phyloP scores from a whole-genome alignment of 2,797 vertebrate genomes.

The Myoxocephalus aenaeus region DNA sequence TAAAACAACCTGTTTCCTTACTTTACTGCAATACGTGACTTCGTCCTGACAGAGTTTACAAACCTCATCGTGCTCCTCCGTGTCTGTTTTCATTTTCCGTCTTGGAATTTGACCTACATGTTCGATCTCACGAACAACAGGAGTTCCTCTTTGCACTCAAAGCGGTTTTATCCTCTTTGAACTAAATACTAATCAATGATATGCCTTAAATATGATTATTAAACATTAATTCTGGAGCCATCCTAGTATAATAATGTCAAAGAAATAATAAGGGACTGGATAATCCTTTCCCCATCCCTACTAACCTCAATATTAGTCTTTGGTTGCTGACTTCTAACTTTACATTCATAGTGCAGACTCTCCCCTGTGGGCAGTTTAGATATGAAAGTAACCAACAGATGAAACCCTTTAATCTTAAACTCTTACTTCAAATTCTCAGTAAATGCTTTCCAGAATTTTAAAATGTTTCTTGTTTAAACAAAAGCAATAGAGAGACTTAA shows the following conservation, averaged over 20 bases:
- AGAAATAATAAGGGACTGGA: not conserved
- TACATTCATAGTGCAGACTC: constrained; percentile 50
- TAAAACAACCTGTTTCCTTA: not conserved
- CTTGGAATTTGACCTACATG: constrained; percentile 32
- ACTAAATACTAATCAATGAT: not conserved
- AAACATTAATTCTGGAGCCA: not conserved
- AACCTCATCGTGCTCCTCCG: not conserved
- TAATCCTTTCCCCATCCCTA: not conserved
- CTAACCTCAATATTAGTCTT: constrained; percentile 29
- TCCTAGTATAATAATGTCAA: not conserved
- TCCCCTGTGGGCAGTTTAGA: constrained; percentile 34
- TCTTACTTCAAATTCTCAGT: constrained; percentile 18
- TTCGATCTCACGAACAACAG: not conserved
- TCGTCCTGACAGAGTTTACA: not conserved
- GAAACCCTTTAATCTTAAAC: constrained; percentile 54
- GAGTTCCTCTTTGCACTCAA: not conserved
- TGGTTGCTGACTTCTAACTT: constrained; percentile 15
- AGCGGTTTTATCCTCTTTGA: not conserved
- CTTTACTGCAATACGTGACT: not conserved
- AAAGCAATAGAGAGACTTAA: constrained; percentile 3
- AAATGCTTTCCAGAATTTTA: not conserved
- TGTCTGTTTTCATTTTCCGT: constrained; percentile 16
- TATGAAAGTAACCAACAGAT: constrained; percentile 57
- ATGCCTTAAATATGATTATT: not conserved
- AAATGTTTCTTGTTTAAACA: constrained; percentile 8